Evolutionary conservation across 2,113 vertebrate genomes (phyloP).

Genomic region (Rana temporaria): DNA sequence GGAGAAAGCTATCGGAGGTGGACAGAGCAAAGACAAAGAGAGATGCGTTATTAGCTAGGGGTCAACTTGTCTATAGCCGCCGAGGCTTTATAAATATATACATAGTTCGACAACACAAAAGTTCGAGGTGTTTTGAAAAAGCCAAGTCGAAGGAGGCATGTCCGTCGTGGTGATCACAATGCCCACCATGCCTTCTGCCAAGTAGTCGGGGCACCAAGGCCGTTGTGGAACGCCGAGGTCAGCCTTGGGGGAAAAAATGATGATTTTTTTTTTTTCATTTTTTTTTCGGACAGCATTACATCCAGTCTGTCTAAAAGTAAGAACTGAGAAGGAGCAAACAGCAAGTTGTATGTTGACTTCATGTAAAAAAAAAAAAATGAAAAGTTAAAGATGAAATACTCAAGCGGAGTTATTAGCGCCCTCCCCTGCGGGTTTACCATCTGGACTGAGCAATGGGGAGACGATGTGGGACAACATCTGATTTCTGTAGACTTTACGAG

Average conservation of each 20-base stretch:
- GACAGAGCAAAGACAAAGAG: conserved; percentile 89
- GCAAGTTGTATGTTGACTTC: conserved; percentile 43
- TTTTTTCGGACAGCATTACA: conserved; percentile 11
- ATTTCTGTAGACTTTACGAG: not conserved
- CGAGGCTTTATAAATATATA: conserved; percentile 51
- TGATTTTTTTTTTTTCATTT: not conserved
- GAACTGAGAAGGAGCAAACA: conserved; percentile 46
- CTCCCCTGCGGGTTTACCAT: not conserved
- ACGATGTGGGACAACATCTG: not conserved
- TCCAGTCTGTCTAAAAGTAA: not conserved
- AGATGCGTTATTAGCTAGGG: conserved; percentile 91
- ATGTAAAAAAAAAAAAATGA: not conserved
- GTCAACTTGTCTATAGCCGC: not conserved
- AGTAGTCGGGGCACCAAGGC: conserved; percentile 19
- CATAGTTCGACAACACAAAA: conserved; percentile 47
- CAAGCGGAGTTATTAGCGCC: not conserved
- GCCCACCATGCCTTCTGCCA: conserved; percentile 33
- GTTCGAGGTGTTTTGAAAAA: conserved; percentile 24
- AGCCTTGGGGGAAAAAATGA: not conserved
- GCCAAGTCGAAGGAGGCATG: conserved; percentile 27
- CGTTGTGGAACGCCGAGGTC: conserved; percentile 19
- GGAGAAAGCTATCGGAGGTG: conserved; percentile 85
- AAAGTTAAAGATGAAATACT: too few relatives aligned
- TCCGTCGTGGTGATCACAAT: conserved; percentile 3
- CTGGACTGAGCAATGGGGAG: conserved; percentile 57